phyloP scores from a whole-genome alignment of 2,888 invertebrate genomes.

The Diarsia mendica region DNA sequence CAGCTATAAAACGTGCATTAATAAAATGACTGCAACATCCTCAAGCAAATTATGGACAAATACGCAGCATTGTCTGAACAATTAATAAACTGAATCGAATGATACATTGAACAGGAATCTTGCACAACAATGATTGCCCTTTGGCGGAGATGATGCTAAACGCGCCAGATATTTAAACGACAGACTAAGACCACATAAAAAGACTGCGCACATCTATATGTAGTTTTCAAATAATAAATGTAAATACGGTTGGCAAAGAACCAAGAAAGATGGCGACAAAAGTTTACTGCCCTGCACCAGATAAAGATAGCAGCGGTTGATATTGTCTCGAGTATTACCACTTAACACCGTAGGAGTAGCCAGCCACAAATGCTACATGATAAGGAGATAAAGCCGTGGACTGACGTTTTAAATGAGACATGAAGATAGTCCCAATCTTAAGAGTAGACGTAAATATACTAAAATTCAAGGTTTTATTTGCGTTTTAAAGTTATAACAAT shows the following conservation, averaged over 20 bases:
- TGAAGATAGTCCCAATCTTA: conserved; percentile 5
- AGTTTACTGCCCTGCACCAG: conserved; percentile 69
- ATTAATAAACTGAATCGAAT: conserved; percentile 30
- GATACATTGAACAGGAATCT: conserved; percentile 38
- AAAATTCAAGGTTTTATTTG: not conserved
- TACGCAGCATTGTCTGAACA: conserved; percentile 1
- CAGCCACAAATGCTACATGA: conserved; percentile 15
- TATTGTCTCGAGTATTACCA: conserved; percentile 46
- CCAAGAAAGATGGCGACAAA: conserved; percentile 68
- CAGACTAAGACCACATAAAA: conserved; percentile 42
- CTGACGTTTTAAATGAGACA: conserved; percentile 33
- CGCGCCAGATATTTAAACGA: conserved; percentile 57
- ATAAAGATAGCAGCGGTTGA: conserved; percentile 60
- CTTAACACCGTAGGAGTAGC: conserved; percentile 29
- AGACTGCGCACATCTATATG: conserved; percentile 44
- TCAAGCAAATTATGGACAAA: conserved; percentile 22
- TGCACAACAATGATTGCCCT: conserved; percentile 28
- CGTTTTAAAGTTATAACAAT: conserved; percentile 6
- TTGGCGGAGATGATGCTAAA: conserved; percentile 28
- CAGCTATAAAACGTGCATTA: not conserved
- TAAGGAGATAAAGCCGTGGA: conserved; percentile 28
- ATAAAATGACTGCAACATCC: conserved; percentile 5
- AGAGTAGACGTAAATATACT: not conserved
- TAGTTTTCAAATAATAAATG: conserved; percentile 61
- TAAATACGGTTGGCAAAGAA: conserved; percentile 66